Percentiles rank a stretch among this genome's conserved stretches.
Conservation (phyloP, 2,888 invertebrate genomes). For the Hirtodrosophila alboralis region DNA sequence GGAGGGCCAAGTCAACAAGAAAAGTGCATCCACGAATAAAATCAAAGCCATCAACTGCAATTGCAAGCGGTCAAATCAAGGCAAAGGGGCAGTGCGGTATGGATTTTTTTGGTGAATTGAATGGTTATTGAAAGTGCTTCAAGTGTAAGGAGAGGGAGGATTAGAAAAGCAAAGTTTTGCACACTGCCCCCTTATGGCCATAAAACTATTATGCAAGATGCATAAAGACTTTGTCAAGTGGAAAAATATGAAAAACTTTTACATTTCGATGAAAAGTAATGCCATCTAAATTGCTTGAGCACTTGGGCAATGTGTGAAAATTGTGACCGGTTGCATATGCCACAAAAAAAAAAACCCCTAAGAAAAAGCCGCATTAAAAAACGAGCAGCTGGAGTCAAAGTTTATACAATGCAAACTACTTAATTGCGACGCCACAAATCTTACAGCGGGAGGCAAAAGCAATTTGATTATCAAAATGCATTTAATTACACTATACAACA, state of each 20-base stretch:
- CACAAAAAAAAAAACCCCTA: background rate
- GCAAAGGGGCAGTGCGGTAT: background rate
- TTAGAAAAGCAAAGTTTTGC: conserved; percentile 62
- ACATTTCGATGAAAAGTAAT: conserved; percentile 73
- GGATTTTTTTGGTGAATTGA: conserved; percentile 65
- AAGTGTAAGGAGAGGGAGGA: background rate
- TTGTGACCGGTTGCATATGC: conserved; percentile 36
- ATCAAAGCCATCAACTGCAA: conserved; percentile 79
- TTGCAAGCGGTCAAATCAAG: conserved; percentile 50
- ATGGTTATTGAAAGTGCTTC: conserved; percentile 75
- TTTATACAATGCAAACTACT: conserved; percentile 51
- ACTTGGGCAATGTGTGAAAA: conserved; percentile 51
- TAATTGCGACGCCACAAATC: no score
- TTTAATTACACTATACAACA: no score
- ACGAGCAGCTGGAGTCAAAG: conserved; percentile 15
- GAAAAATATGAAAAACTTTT: conserved; percentile 79
- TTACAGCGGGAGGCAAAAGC: no score
- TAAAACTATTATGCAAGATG: conserved; percentile 79
- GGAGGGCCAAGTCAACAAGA: conserved; percentile 69
- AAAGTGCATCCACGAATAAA: conserved; percentile 80
- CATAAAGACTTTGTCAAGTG: conserved; percentile 79
- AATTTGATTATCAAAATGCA: no score
- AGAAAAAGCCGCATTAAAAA: background rate
- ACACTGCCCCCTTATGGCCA: conserved; percentile 59
- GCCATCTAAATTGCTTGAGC: conserved; percentile 59